Conservation (phyloP, 2,797 vertebrate species). For the Hirundo rustica region DNA sequence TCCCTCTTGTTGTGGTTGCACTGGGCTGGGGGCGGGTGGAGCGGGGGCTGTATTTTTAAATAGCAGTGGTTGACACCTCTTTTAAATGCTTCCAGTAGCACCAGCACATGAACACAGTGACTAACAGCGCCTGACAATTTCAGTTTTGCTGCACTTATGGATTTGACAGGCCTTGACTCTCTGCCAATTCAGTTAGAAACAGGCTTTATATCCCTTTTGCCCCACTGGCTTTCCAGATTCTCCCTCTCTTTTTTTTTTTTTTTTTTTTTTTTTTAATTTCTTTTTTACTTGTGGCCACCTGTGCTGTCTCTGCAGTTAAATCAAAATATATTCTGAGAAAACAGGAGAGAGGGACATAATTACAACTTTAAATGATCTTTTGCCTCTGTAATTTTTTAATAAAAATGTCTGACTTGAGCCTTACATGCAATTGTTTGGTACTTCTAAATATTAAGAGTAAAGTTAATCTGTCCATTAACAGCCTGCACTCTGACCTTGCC, state of each 20-base stretch:
- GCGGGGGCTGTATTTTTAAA: not conserved
- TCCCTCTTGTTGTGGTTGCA: not conserved
- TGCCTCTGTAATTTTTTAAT: not conserved
- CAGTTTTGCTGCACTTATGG: slow-evolving; percentile 47
- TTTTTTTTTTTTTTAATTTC: not conserved
- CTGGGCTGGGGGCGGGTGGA: not conserved
- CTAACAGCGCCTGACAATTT: slow-evolving; percentile 50
- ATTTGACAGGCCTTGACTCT: slow-evolving; percentile 57
- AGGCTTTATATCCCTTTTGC: slow-evolving; percentile 34
- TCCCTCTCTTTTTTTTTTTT: not conserved
- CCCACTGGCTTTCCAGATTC: not conserved
- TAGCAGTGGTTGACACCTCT: slow-evolving; percentile 16
- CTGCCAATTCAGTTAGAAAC: slow-evolving; percentile 52
- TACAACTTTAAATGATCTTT: not conserved
- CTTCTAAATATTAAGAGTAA: not conserved
- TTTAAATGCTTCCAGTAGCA: slow-evolving; percentile 41
- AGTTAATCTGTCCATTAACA: not conserved
- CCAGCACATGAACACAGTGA: slow-evolving; percentile 18
- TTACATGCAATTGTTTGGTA: not conserved
- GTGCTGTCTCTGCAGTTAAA: not conserved
- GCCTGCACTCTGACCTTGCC: not conserved
- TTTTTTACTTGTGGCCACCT: not conserved
- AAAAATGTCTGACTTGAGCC: not conserved
- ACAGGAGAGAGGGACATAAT: not conserved
- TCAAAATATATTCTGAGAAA: not conserved